These are phyloP conservation scores for Machimus atricapillus DNA, from an alignment of 2,888 invertebrate genomes.

Conservation along the genomic window DNA sequence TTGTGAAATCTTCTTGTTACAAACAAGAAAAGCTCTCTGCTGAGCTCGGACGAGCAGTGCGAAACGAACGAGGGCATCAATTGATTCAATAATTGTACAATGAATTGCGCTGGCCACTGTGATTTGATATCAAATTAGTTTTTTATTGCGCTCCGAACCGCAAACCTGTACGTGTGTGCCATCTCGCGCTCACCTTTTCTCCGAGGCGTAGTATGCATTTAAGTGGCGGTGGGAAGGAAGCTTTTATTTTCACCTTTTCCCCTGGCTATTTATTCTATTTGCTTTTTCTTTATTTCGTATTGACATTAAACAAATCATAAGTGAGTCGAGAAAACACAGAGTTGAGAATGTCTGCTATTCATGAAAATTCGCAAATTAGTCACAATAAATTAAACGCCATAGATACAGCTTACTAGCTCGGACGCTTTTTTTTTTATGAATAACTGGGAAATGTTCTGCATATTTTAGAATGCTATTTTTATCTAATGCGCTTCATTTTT, in stretches of 20 bases:
- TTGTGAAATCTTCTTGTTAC: not conserved
- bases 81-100: not conserved
- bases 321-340: not conserved
- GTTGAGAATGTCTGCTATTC: not conserved
- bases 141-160: not conserved
- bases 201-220: not conserved
- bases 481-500: conserved; percentile 1
- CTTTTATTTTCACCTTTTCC: not conserved
- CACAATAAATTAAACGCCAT: conserved; percentile 5
- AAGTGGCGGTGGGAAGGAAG: not conserved
- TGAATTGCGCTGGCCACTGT: not conserved
- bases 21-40: not conserved
- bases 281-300: not conserved
- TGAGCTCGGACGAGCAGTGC: not conserved
- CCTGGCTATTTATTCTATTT: not conserved
- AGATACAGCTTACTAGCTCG: not conserved
- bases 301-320: not conserved
- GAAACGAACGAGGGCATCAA: not conserved
- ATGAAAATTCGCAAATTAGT: not conserved
- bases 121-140: not conserved
- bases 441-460: not conserved
- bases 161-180: not conserved
- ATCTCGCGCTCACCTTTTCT: not conserved
- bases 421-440: not conserved
- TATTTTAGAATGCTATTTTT: not conserved